phyloP scores from a whole-genome alignment of 2,113 vertebrate genomes.

The Phasianus colchicus region DNA sequence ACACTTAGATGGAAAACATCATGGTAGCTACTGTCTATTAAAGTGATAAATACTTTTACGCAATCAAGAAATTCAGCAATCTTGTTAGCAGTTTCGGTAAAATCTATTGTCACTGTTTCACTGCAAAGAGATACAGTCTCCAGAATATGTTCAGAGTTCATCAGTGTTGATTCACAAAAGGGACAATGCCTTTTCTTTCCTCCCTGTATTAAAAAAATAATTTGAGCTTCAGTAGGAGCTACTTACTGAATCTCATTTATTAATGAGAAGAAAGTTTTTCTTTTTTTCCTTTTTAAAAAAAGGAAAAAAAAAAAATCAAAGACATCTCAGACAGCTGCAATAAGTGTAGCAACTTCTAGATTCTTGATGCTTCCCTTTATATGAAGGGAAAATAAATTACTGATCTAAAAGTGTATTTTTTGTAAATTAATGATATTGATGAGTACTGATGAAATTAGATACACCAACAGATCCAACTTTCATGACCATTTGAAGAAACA shows the following conservation, averaged over 20 bases:
- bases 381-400: background rate
- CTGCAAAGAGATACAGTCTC: background rate
- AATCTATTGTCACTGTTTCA: conserved; percentile 34
- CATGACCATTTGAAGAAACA: background rate
- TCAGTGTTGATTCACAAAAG: background rate
- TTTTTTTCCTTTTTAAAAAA: background rate
- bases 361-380: background rate
- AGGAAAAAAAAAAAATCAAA: background rate
- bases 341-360: background rate
- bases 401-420: background rate
- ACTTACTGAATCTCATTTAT: background rate
- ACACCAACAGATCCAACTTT: background rate
- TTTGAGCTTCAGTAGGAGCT: background rate
- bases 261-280: background rate
- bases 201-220: background rate
- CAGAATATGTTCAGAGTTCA: conserved; percentile 23
- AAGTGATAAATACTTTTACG: conserved; percentile 48
- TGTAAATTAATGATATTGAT: background rate
- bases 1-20: conserved; percentile 60
- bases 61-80: background rate
- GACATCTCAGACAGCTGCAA: background rate
- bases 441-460: background rate
- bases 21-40: conserved; percentile 38
- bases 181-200: background rate
- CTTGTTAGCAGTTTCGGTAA: conserved; percentile 9